Conservation (phyloP, 2,797 vertebrate genomes). For the Sebastes nivosus region DNA sequence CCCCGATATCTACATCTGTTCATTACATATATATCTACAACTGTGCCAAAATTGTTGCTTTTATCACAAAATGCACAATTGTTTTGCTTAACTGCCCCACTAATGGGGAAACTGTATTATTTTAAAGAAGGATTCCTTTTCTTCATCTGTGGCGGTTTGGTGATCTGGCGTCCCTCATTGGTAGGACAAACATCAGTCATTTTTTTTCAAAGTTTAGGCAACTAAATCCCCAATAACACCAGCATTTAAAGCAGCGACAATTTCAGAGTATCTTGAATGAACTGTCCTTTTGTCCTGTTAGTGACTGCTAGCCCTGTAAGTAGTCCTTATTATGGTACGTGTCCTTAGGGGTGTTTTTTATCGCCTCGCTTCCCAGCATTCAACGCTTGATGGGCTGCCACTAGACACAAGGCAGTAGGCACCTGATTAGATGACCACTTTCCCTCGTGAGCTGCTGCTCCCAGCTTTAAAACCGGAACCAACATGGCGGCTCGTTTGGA, state of each 20-base stretch:
- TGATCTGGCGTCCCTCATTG: background rate
- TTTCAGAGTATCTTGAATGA: background rate
- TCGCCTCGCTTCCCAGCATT: too few species aligned
- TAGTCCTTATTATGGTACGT: background rate
- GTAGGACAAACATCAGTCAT: background rate
- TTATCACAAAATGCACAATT: too few species aligned
- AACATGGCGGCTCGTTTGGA: too few species aligned
- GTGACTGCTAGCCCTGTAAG: background rate
- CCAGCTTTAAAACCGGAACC: too few species aligned
- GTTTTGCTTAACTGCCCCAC: accelerated
- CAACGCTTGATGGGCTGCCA: too few species aligned
- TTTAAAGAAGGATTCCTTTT: background rate
- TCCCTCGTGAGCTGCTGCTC: too few species aligned
- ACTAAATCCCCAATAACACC: background rate
- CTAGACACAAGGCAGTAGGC: too few species aligned
- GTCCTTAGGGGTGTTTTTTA: too few species aligned
- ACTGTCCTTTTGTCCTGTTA: background rate
- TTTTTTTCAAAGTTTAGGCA: background rate
- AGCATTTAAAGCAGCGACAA: background rate
- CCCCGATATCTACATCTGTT: too few species aligned
- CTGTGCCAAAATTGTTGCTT: background rate
- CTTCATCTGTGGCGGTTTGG: background rate
- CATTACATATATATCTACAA: too few species aligned
- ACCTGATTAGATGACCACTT: too few species aligned
- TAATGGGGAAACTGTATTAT: background rate